These are phyloP conservation scores for Sminthurides aquaticus DNA, from an alignment of 2,888 invertebrate species.

Conservation along the genomic window DNA sequence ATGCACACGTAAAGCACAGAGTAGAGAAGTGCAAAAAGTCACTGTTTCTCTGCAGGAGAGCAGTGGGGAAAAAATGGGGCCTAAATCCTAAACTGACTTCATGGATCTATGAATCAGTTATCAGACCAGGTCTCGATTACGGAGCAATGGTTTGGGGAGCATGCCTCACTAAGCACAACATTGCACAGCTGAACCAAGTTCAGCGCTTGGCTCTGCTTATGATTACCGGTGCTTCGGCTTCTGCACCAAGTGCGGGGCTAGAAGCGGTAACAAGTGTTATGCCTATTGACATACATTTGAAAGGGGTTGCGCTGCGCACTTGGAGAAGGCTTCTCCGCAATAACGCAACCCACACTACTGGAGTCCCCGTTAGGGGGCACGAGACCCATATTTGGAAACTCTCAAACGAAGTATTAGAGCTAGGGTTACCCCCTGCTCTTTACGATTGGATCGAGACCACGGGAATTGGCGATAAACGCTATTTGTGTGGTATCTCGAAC, in stretches of 20 bases:
- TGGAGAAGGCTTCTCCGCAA: background rate
- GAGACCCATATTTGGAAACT: background rate
- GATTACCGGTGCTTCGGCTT: background rate
- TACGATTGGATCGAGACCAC: background rate
- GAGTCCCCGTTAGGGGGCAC: background rate
- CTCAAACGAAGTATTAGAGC: background rate
- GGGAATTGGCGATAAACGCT: background rate
- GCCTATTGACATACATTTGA: background rate
- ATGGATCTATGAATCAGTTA: slow-evolving; percentile 29
- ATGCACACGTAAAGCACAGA: slow-evolving; percentile 5
- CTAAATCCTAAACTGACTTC: slow-evolving; percentile 13
- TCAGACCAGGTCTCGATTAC: slow-evolving; percentile 23
- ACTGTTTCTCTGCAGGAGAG: slow-evolving; percentile 22
- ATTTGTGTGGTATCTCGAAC: background rate
- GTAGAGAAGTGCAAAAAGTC: background rate
- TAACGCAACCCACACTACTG: background rate
- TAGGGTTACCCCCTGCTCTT: background rate
- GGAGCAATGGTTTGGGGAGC: slow-evolving; percentile 20
- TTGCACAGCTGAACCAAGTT: slow-evolving; percentile 8
- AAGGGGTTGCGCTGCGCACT: background rate
- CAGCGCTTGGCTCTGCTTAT: slow-evolving; percentile 17
- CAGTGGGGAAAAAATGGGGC: slow-evolving; percentile 24
- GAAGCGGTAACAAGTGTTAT: background rate
- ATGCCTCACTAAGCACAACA: background rate
- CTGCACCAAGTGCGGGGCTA: background rate